Evolutionary conservation across 2,888 invertebrate genomes (phyloP).

Genomic region (Melinaea menophilus): DNA sequence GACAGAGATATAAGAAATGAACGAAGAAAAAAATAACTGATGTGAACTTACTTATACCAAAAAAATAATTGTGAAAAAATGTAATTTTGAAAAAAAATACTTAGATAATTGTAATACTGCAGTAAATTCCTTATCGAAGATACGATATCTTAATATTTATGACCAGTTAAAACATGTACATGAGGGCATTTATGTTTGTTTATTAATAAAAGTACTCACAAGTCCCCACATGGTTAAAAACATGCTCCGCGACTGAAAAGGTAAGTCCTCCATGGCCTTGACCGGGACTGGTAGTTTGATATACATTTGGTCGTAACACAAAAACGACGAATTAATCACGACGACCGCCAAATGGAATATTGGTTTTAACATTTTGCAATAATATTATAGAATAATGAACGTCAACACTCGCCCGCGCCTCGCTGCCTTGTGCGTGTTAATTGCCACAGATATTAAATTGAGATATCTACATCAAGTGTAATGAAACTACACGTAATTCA

Average conservation of each 20-base stretch:
- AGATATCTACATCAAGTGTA: too few species aligned
- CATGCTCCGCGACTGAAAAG: slow-evolving; percentile 50
- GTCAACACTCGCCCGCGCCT: slow-evolving; percentile 9
- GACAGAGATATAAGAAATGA: too few species aligned
- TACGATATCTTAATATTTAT: too few species aligned
- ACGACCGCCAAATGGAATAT: slow-evolving; percentile 51
- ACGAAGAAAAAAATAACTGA: too few species aligned
- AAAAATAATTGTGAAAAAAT: too few species aligned
- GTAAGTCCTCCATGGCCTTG: slow-evolving; percentile 43
- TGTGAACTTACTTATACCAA: too few species aligned
- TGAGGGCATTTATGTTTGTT: neutral
- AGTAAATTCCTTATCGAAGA: too few species aligned
- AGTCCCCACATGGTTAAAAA: slow-evolving; percentile 62
- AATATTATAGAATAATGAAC: slow-evolving; percentile 8
- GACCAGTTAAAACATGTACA: neutral
- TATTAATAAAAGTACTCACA: slow-evolving; percentile 40
- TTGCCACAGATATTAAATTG: neutral
- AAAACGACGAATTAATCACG: slow-evolving; percentile 44
- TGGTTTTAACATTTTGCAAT: slow-evolving; percentile 39
- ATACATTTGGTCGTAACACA: slow-evolving; percentile 60
- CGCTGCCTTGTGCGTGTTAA: slow-evolving; percentile 6
- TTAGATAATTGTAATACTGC: too few species aligned
- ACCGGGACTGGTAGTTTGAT: slow-evolving; percentile 50
- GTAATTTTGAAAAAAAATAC: too few species aligned
- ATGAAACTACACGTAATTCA: too few species aligned